These are phyloP conservation scores for Leptinotarsa undecemlineata DNA, from an alignment of 1,140 invertebrate species.

Conservation along the genomic window DNA sequence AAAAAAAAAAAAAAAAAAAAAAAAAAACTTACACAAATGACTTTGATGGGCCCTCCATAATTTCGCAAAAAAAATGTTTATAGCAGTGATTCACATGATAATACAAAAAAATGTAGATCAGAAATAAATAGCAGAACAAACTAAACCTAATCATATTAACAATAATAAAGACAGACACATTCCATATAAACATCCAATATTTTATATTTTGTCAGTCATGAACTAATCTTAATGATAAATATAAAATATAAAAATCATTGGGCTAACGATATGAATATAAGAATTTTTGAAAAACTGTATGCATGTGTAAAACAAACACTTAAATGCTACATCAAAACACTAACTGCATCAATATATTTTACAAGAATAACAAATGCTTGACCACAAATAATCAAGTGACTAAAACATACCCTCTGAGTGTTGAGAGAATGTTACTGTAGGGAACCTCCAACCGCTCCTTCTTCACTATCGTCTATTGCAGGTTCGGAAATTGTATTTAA, in stretches of 20 bases:
- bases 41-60: not conserved
- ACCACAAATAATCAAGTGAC: conserved; percentile 34
- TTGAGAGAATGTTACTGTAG: not conserved
- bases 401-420: conserved; percentile 22
- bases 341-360: conserved; percentile 6
- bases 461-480: not conserved
- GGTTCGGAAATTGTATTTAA: not conserved
- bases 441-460: conserved; percentile 12
- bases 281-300: conserved; percentile 4
- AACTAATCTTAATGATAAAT: conserved; percentile 7
- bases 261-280: conserved; percentile 17
- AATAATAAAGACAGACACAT: not conserved
- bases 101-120: not conserved
- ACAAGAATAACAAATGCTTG: conserved; percentile 32
- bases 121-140: not conserved
- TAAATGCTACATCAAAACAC: conserved; percentile 11
- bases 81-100: not conserved
- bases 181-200: not conserved
- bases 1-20: no score
- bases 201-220: conserved; percentile 20
- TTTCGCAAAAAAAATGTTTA: not conserved
- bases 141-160: not conserved
- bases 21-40: not conserved
- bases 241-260: conserved; percentile 13
- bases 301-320: conserved; percentile 12